Evolutionary conservation across 2,113 vertebrate species (phyloP).

Genomic region (Sorex fumeus): DNA sequence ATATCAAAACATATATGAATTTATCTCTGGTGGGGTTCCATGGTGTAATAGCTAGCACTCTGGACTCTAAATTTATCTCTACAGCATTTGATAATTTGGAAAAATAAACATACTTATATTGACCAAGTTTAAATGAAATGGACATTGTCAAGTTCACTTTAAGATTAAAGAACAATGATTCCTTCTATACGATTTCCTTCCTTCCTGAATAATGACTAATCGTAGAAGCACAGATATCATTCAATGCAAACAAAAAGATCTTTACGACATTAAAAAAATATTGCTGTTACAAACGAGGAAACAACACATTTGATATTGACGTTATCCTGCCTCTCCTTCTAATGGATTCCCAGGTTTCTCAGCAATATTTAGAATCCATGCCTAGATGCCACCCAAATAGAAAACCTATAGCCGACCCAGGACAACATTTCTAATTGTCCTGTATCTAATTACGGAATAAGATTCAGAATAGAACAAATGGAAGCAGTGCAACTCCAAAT

Average conservation of each 20-base stretch:
- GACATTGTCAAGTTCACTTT: conserved; percentile 39
- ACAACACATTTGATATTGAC: not conserved
- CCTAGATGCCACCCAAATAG: not conserved
- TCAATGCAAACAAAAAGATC: conserved; percentile 18
- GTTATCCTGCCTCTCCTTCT: not conserved
- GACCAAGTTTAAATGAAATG: conserved; percentile 9
- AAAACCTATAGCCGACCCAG: not conserved
- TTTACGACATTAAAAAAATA: conserved; percentile 26
- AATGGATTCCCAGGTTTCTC: conserved; percentile 7
- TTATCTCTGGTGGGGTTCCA: not conserved
- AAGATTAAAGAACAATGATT: conserved; percentile 10
- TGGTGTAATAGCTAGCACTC: not conserved
- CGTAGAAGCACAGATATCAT: conserved; percentile 26
- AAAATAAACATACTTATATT: conserved; percentile 34
- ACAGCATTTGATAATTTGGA: not conserved
- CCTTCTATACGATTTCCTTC: not conserved
- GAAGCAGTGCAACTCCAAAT: not conserved
- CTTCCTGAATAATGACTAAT: conserved; percentile 46
- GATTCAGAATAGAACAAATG: not conserved
- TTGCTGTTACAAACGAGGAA: not conserved
- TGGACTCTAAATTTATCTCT: not conserved
- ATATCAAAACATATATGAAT: not conserved
- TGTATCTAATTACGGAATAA: not conserved
- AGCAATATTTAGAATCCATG: conserved; percentile 15
- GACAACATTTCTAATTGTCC: not conserved